These are phyloP conservation scores for Crotophaga sulcirostris DNA, from an alignment of 2,113 vertebrate genomes.

Conservation along the genomic window DNA sequence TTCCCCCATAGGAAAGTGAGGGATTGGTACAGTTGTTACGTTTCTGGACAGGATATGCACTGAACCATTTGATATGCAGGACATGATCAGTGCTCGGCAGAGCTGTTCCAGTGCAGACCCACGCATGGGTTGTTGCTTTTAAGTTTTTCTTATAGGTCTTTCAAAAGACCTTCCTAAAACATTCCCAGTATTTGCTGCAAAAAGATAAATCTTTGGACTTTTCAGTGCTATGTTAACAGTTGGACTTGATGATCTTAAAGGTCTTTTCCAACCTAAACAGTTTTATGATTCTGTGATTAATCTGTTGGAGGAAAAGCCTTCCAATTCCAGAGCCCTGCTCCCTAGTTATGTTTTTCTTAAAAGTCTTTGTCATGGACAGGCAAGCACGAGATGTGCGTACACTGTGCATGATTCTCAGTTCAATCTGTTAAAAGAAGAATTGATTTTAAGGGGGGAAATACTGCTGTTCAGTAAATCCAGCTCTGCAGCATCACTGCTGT, in stretches of 20 bases:
- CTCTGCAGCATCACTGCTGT: constrained; percentile 5
- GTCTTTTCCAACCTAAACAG: too few species aligned
- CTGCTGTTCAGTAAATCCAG: background rate
- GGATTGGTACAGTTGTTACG: constrained; percentile 6
- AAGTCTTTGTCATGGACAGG: constrained; percentile 3
- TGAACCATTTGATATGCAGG: background rate
- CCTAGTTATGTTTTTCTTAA: background rate
- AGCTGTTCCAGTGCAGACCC: background rate
- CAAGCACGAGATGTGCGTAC: background rate
- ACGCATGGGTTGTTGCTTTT: background rate
- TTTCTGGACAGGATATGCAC: constrained; percentile 28
- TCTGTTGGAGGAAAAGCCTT: background rate
- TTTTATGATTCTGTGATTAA: background rate
- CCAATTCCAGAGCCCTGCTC: background rate
- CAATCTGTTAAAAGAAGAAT: background rate
- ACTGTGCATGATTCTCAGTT: background rate
- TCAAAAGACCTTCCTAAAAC: background rate
- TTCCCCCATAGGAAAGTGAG: background rate
- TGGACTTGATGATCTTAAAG: too few species aligned
- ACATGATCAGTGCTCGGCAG: background rate
- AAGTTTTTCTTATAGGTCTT: background rate
- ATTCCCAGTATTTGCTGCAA: background rate
- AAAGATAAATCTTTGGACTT: background rate
- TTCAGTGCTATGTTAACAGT: too few species aligned
- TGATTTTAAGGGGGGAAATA: background rate